A percentile compares a stretch with the other conserved stretches of the same genome.
Evolutionary conservation across 2,888 invertebrate species (phyloP).

Genomic region (Epinotia brunnichana): DNA sequence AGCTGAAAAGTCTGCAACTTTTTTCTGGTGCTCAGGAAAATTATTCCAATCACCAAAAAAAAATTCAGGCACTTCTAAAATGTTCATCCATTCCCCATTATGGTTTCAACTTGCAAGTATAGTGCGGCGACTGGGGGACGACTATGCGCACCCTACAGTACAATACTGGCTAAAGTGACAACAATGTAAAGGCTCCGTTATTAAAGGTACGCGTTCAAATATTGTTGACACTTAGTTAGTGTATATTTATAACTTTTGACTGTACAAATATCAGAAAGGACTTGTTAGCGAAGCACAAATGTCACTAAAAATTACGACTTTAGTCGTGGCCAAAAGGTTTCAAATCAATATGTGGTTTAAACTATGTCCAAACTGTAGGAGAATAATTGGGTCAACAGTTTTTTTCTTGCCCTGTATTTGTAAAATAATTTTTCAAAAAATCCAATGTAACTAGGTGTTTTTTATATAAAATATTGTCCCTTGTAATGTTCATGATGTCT

Average conservation of each 20-base stretch:
- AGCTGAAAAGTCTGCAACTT: too few relatives aligned
- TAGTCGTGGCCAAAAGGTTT: not conserved
- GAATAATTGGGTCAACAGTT: not conserved
- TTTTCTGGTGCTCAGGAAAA: too few relatives aligned
- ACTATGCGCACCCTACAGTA: not conserved
- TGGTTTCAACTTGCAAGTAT: too few relatives aligned
- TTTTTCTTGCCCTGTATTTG: not conserved
- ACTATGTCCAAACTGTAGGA: not conserved
- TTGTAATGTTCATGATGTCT: not conserved
- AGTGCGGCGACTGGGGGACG: not conserved
- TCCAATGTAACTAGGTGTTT: not conserved
- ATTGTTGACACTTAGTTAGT: not conserved
- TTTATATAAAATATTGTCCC: not conserved
- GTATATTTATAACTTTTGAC: not conserved
- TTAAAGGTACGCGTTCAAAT: not conserved
- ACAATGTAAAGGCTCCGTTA: not conserved
- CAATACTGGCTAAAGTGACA: not conserved
- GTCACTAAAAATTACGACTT: not conserved
- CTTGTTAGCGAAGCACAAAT: not conserved
- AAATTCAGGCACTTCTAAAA: too few relatives aligned
- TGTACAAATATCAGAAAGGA: not conserved
- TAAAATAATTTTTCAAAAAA: not conserved
- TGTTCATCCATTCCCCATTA: too few relatives aligned
- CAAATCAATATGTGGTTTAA: not conserved
- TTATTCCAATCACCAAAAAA: too few relatives aligned